Percentiles rank a stretch among this genome's conserved stretches.
Conservation (phyloP, 2,888 invertebrate genomes). For the Archips xylosteana region DNA sequence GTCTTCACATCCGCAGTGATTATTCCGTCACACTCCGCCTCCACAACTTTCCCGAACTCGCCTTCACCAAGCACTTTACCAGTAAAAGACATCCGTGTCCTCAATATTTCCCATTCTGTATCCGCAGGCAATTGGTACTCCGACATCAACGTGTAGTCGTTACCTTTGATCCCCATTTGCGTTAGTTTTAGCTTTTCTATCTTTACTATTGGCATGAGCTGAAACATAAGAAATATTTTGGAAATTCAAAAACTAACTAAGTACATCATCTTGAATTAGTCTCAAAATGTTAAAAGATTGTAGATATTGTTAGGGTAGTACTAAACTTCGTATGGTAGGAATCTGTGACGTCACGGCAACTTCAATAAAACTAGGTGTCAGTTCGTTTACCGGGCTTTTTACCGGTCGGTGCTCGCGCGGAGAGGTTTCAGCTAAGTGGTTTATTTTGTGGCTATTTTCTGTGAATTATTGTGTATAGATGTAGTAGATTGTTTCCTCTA, state of each 20-base stretch:
- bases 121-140: constrained; percentile 99
- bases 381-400: too few relatives aligned
- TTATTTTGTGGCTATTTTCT: too few relatives aligned
- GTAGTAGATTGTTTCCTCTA: too few relatives aligned
- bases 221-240: constrained; percentile 49
- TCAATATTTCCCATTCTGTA: constrained; percentile 96
- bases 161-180: constrained; percentile 88
- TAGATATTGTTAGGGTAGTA: too few relatives aligned
- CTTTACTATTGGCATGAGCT: constrained; percentile 95
- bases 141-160: constrained; percentile 90
- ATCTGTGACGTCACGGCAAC: too few relatives aligned
- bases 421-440: too few relatives aligned
- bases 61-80: constrained; percentile 97
- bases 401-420: too few relatives aligned
- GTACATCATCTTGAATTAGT: too few relatives aligned
- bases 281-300: too few relatives aligned
- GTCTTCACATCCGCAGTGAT: not conserved
- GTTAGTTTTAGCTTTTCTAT: constrained; percentile 94
- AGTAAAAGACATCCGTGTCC: constrained; percentile 89
- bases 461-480: too few relatives aligned
- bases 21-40: constrained; percentile 92
- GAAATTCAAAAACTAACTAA: not conserved
- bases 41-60: constrained; percentile 98
- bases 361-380: too few relatives aligned
- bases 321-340: too few relatives aligned